Evolutionary conservation across 2,888 invertebrate genomes (phyloP), one percentile per base, ranked within the genome.

Genomic region (Chaetogeoica ovagalla): DNA sequence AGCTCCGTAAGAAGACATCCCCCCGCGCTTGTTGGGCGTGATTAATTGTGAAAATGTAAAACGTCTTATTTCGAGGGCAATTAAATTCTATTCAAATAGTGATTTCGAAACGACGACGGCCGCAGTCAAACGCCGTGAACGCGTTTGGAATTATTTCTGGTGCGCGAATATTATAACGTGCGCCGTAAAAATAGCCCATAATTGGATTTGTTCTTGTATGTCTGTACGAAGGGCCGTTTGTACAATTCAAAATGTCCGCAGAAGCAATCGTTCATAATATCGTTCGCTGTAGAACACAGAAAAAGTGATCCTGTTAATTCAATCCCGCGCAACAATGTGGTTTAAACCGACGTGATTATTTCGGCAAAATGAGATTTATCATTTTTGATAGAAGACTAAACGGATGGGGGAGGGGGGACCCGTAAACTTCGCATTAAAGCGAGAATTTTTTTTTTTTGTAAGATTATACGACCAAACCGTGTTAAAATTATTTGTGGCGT

Each of bases 21-120:
- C 59, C 2, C 59, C 48, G 59, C 68, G 66, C n/a, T n/a, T n/a
- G n/a, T n/a, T n/a, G n/a, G n/a, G n/a, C n/a, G 30, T 76, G 68
- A 76, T 76, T 76, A 76, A 76, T 76, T 57, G 68, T 30, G 13
- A 48, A 76, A 76, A 43, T 43, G 48, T 23, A 48, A 60, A n/a
- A 60, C 59, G 30, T 68, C 23, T 72, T 48, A 59, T 59, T 13
- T 59, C 30, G 59, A 13, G 21, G 21, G 9, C 59, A 48, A 76
- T 76, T 68, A 76, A 59, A 59, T 76, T 48, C 3, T 68, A 68
- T 59, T 76, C 43, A 76, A 76, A 76, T 59, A 59, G 68, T 66
- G 57, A 66, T 75, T 66, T 75, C n/a, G n/a, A 66, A 59, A 59
- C 23, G 19, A 76, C 43, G 48, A 66, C 7, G 72, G 19, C n/a